These are phyloP conservation scores for Clistopyga incitator DNA, from an alignment of 2,888 invertebrate genomes.

Conservation along the genomic window DNA sequence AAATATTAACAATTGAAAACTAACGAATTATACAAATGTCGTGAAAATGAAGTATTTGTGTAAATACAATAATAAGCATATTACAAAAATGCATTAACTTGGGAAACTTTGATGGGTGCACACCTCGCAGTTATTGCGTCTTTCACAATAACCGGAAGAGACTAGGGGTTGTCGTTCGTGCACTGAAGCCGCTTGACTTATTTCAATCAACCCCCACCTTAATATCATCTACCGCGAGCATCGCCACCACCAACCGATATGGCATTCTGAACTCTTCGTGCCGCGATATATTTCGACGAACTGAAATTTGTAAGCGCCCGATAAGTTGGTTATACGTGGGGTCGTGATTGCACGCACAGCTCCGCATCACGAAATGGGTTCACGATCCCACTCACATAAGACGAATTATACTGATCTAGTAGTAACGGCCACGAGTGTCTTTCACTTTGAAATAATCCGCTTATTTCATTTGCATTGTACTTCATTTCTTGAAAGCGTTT, in stretches of 20 bases:
- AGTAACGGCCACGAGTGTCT: conserved; percentile 30
- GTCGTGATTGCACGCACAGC: conserved; percentile 55
- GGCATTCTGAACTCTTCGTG: conserved; percentile 59
- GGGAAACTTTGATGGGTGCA: background rate
- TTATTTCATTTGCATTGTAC: conserved; percentile 45
- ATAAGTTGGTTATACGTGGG: conserved; percentile 55
- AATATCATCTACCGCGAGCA: conserved; percentile 61
- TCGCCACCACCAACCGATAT: conserved; percentile 47
- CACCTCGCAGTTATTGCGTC: background rate
- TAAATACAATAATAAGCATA: background rate
- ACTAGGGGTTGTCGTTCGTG: conserved; percentile 37
- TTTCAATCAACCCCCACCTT: conserved; percentile 63
- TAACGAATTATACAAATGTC: no score
- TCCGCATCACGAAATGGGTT: conserved; percentile 38
- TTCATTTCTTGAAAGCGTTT: conserved; percentile 16
- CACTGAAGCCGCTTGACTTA: conserved; percentile 34
- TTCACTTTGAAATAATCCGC: conserved; percentile 45
- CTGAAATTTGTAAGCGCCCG: conserved; percentile 63
- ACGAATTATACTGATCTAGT: conserved; percentile 39
- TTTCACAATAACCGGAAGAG: conserved; percentile 3
- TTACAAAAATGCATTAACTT: background rate
- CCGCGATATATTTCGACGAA: conserved; percentile 44
- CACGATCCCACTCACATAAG: conserved; percentile 54
- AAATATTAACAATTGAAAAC: background rate
- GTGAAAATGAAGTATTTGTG: no score